Evolutionary conservation across 2,888 invertebrate genomes (phyloP).

Genomic region (Dorcus parallelipipedus): DNA sequence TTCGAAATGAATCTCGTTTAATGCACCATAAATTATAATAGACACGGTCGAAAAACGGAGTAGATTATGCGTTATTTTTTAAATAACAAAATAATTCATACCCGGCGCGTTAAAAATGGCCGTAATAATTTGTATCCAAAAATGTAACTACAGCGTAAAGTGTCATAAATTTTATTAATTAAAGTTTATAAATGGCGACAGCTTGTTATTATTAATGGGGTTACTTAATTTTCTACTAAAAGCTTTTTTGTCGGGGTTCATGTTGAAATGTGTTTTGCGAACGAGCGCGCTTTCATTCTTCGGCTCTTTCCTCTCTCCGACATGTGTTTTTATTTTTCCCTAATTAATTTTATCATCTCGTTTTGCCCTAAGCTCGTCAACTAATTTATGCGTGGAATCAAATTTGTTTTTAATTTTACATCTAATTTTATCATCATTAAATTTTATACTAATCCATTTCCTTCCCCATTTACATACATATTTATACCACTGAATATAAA

Average conservation of each 20-base stretch:
- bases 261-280: slow-evolving; percentile 1
- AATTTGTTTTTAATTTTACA: not conserved
- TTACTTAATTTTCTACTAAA: slow-evolving; percentile 45
- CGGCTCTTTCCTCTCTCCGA: not conserved
- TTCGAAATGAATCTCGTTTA: slow-evolving; percentile 1
- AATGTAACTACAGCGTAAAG: slow-evolving; percentile 25
- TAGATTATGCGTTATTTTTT: slow-evolving; percentile 1
- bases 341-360: slow-evolving; percentile 2
- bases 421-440: too few relatives aligned
- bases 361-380: not conserved
- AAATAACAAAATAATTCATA: slow-evolving; percentile 36
- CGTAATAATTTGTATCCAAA: slow-evolving; percentile 33
- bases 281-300: not conserved
- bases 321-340: not conserved
- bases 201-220: slow-evolving; percentile 42
- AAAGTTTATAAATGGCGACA: slow-evolving; percentile 38
- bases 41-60: not conserved
- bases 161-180: slow-evolving; percentile 39
- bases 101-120: slow-evolving; percentile 42
- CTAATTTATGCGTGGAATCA: not conserved
- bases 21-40: slow-evolving; percentile 2
- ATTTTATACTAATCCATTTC: too few relatives aligned
- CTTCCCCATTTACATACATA: too few relatives aligned
- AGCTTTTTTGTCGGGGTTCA: slow-evolving; percentile 45
- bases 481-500: too few relatives aligned